These are phyloP conservation scores for Campylorhamphus procurvoides DNA, from an alignment of 2,113 vertebrate species.

Conservation along the genomic window DNA sequence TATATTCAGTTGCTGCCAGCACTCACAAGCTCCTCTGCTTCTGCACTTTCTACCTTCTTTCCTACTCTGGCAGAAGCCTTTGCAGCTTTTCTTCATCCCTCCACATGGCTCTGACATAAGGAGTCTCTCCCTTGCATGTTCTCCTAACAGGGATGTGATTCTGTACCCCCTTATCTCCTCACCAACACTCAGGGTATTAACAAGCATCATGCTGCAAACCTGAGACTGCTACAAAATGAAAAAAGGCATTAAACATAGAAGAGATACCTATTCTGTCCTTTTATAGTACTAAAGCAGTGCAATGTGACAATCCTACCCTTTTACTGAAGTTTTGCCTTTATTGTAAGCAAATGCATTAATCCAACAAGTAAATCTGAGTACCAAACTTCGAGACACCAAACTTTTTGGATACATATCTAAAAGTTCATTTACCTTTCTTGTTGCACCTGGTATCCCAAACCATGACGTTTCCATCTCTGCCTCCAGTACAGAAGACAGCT, in stretches of 20 bases:
- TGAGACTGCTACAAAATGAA: not conserved
- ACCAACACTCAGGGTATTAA: not conserved
- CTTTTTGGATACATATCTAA: not conserved
- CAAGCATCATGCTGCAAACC: not conserved
- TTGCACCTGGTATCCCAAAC: constrained; percentile 96
- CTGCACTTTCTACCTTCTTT: not conserved
- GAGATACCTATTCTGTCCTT: not conserved
- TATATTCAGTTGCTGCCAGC: not conserved
- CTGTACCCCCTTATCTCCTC: not conserved
- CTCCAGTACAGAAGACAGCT: constrained; percentile 97
- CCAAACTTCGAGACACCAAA: not conserved
- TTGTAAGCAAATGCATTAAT: not conserved
- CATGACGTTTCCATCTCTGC: constrained; percentile 97
- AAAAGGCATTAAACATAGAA: not conserved
- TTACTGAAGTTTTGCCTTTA: not conserved
- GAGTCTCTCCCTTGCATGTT: not conserved
- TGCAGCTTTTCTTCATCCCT: not conserved
- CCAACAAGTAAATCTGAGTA: not conserved
- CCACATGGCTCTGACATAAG: not conserved
- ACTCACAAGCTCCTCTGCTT: not conserved
- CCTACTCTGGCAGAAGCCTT: not conserved
- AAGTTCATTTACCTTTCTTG: constrained; percentile 87
- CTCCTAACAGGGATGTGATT: not conserved
- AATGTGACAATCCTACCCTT: not conserved
- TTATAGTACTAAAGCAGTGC: not conserved